Evolutionary conservation across 2,888 invertebrate species (phyloP).

Genomic region (Hecatera dysodea): DNA sequence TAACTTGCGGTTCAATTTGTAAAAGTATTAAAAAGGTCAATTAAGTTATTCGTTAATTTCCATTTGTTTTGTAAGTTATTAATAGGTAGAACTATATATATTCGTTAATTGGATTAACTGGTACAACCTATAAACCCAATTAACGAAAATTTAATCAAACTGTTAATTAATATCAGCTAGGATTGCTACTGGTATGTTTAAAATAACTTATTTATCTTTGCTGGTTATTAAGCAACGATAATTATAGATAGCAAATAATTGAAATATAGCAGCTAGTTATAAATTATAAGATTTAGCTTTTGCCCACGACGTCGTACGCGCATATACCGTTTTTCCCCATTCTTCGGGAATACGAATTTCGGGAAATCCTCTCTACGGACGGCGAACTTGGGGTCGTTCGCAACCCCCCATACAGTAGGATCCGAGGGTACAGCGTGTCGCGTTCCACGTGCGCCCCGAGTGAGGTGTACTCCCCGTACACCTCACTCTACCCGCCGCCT

Average conservation of each 20-base stretch:
- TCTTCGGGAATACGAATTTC: no score
- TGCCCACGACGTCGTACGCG: no score
- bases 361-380: no score
- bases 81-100: conserved; percentile 8
- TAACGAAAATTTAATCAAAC: conserved; percentile 26
- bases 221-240: background rate
- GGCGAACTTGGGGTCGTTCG: no score
- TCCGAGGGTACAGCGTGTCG: no score
- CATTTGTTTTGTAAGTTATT: conserved; percentile 19
- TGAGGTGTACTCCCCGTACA: no score
- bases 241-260: background rate
- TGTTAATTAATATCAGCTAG: conserved; percentile 19
- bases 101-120: conserved; percentile 33
- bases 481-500: no score
- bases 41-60: background rate
- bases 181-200: conserved; percentile 16
- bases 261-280: background rate
- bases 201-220: conserved; percentile 18
- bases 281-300: no score
- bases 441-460: no score
- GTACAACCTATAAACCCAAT: conserved; percentile 8
- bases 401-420: no score
- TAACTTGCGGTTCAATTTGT: background rate
- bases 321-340: no score
- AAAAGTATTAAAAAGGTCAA: background rate